Percentiles rank a stretch among this genome's conserved stretches.
These are phyloP conservation scores for Fragum fragum DNA, from an alignment of 2,888 invertebrate genomes.

Conservation along the genomic window DNA sequence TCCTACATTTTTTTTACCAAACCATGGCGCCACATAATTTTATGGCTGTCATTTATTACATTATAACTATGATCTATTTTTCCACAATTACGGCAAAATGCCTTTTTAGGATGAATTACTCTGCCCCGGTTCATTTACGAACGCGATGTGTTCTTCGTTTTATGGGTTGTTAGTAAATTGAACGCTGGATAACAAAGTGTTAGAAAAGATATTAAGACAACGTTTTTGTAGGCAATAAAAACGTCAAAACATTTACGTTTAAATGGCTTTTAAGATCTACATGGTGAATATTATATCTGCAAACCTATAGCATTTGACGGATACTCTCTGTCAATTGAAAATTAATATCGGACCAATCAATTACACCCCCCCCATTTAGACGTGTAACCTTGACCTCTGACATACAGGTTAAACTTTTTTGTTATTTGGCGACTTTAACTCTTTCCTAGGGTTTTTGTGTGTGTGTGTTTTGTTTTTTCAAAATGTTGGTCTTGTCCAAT, in stretches of 20 bases:
- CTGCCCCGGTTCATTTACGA: neutral
- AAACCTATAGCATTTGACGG: no score
- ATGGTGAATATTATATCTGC: no score
- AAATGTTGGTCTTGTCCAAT: no score
- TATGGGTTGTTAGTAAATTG: conserved; percentile 2
- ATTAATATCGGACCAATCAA: no score
- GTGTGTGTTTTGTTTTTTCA: no score
- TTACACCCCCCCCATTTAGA: no score
- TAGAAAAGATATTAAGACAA: conserved; percentile 2
- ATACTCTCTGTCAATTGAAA: no score
- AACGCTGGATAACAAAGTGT: conserved; percentile 8
- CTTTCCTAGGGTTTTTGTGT: no score
- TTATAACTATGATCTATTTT: conserved; percentile 54
- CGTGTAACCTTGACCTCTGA: no score
- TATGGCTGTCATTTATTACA: conserved; percentile 64
- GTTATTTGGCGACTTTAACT: no score
- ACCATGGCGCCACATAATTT: conserved; percentile 52
- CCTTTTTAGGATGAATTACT: conserved; percentile 41
- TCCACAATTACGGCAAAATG: conserved; percentile 40
- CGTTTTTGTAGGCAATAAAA: neutral
- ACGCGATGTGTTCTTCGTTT: neutral
- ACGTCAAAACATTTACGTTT: neutral
- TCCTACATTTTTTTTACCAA: conserved; percentile 7
- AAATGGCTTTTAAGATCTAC: no score
- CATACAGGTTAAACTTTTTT: no score